Percentiles rank a stretch among this genome's conserved stretches.
phyloP scores from a whole-genome alignment of 2,888 invertebrate species.

The Ochropleura plecta region DNA sequence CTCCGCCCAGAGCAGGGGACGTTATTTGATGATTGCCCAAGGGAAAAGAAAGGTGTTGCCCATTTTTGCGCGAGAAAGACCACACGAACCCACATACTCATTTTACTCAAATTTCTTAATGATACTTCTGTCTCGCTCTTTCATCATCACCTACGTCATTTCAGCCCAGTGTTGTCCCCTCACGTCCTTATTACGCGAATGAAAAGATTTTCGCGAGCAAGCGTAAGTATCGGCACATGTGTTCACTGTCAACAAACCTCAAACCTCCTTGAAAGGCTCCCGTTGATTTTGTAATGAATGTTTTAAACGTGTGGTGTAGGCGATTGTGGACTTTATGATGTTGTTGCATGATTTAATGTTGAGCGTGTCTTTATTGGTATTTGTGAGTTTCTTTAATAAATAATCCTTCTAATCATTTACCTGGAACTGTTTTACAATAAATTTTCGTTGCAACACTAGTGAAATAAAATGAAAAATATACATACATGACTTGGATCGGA shows the following conservation, averaged over 20 bases:
- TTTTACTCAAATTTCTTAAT: slow-evolving; percentile 1
- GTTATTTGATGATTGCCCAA: too few species aligned
- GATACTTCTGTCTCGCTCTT: slow-evolving; percentile 34
- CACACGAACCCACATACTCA: neutral
- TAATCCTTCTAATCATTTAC: too few species aligned
- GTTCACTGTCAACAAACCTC: slow-evolving; percentile 21
- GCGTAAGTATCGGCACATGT: slow-evolving; percentile 37
- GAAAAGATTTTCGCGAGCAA: slow-evolving; percentile 39
- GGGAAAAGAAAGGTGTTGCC: too few species aligned
- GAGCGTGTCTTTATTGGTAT: neutral
- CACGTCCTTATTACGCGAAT: slow-evolving; percentile 39
- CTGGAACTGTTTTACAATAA: too few species aligned
- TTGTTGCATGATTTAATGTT: neutral
- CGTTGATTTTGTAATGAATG: slow-evolving; percentile 42
- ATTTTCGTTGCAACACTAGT: too few species aligned
- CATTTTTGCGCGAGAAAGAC: neutral
- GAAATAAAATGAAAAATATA: too few species aligned
- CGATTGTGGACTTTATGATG: slow-evolving; percentile 7
- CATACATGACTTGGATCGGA: too few species aligned
- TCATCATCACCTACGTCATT: slow-evolving; percentile 33
- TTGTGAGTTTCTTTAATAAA: neutral
- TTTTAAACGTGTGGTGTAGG: neutral
- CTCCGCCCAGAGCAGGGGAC: too few species aligned
- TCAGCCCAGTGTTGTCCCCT: slow-evolving; percentile 8
- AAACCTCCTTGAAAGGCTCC: slow-evolving; percentile 11